Conservation (phyloP, 1,140 invertebrate genomes). For the Helicoverpa armigera region DNA sequence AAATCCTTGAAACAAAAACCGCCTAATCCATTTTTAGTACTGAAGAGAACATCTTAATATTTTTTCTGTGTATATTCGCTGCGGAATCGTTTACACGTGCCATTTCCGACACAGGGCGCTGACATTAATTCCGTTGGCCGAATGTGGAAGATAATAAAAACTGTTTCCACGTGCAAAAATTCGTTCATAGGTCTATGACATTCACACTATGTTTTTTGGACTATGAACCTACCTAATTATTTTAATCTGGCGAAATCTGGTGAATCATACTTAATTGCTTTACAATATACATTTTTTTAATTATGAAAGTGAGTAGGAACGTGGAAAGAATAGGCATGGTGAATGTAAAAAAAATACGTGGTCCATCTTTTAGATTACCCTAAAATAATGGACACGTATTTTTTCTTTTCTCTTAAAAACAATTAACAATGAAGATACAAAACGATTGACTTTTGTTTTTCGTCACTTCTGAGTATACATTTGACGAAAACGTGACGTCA, state of each 20-base stretch:
- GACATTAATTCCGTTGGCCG: not conserved
- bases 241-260: not conserved
- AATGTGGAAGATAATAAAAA: not conserved
- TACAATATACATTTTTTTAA: not conserved
- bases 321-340: no score
- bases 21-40: no score
- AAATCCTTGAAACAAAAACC: no score
- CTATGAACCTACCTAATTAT: not conserved
- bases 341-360: no score
- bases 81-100: conserved; percentile 27
- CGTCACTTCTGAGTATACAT: no score
- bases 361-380: no score
- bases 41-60: not conserved
- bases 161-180: conserved; percentile 1
- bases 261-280: not conserved
- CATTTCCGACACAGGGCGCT: not conserved
- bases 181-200: not conserved
- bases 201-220: not conserved
- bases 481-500: no score
- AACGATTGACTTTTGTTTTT: no score
- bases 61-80: not conserved
- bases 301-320: no score
- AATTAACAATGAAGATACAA: no score
- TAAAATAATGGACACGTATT: no score
- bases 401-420: no score